These are phyloP conservation scores for Vombatus ursinus DNA, from an alignment of 2,113 vertebrate genomes.

Conservation along the genomic window DNA sequence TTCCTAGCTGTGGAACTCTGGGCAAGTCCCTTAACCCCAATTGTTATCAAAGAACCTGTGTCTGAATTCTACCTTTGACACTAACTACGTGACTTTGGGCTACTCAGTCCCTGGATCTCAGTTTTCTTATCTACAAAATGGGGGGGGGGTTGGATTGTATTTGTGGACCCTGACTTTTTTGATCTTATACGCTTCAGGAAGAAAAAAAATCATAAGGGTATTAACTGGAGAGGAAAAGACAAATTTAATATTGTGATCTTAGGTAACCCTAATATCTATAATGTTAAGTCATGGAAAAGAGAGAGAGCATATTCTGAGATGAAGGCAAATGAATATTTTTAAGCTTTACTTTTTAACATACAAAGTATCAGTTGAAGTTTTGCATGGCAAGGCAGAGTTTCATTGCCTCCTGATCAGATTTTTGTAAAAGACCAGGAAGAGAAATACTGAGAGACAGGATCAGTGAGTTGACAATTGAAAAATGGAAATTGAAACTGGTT, in stretches of 20 bases:
- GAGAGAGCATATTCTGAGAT: not conserved
- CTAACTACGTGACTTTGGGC: not conserved
- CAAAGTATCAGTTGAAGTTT: not conserved
- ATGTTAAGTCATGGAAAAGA: not conserved
- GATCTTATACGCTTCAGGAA: not conserved
- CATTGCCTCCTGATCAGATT: not conserved
- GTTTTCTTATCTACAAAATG: not conserved
- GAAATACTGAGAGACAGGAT: not conserved
- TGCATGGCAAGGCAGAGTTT: not conserved
- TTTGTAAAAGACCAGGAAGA: not conserved
- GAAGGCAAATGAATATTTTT: not conserved
- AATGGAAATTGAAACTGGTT: not conserved
- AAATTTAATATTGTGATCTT: not conserved
- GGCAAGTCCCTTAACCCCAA: too few relatives aligned
- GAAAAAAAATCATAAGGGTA: not conserved
- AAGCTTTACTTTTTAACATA: not conserved
- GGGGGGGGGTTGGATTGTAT: not conserved
- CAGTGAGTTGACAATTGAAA: not conserved
- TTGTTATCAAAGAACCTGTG: not conserved
- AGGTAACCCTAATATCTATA: not conserved
- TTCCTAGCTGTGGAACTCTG: too few relatives aligned
- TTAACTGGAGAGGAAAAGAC: not conserved
- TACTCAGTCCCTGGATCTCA: not conserved
- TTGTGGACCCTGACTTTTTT: not conserved
- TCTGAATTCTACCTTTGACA: not conserved